Evolutionary conservation across 2,797 vertebrate genomes (phyloP).

Genomic region (Darevskia mixta): DNA sequence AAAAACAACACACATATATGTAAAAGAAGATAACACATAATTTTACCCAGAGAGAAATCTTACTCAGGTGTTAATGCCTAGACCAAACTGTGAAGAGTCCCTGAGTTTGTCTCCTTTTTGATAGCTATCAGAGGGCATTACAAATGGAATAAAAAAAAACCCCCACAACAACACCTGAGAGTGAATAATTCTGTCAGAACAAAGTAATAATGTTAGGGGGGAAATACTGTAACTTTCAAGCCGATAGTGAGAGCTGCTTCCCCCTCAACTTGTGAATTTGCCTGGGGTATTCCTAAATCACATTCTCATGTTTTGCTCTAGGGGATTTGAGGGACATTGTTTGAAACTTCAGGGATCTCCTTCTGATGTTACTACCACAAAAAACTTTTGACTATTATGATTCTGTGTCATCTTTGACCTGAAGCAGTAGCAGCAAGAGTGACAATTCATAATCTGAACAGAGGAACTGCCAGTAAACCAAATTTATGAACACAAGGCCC

Average conservation of each 20-base stretch:
- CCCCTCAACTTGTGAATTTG: constrained; percentile 49
- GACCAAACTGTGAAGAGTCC: background rate
- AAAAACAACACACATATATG: background rate
- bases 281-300: constrained; percentile 33
- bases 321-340: constrained; percentile 46
- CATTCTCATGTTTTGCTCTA: constrained; percentile 46
- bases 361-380: constrained; percentile 63
- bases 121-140: constrained; percentile 26
- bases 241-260: constrained; percentile 24
- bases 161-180: background rate
- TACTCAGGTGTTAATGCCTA: background rate
- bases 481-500: constrained; percentile 53
- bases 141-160: constrained; percentile 25
- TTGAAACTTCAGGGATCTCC: constrained; percentile 49
- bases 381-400: constrained; percentile 47
- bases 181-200: constrained; percentile 53
- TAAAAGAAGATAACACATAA: background rate
- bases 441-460: constrained; percentile 68
- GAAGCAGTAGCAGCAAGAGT: constrained; percentile 64
- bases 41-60: background rate
- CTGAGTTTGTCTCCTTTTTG: constrained; percentile 15
- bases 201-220: constrained; percentile 22
- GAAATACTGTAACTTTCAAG: constrained; percentile 11
- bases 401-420: constrained; percentile 59
- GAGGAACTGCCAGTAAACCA: constrained; percentile 58